These are phyloP conservation scores for roundworm (Caenorhabditis elegans) DNA, from an alignment of 1,140 invertebrate genomes.

Conservation along the genomic window DNA sequence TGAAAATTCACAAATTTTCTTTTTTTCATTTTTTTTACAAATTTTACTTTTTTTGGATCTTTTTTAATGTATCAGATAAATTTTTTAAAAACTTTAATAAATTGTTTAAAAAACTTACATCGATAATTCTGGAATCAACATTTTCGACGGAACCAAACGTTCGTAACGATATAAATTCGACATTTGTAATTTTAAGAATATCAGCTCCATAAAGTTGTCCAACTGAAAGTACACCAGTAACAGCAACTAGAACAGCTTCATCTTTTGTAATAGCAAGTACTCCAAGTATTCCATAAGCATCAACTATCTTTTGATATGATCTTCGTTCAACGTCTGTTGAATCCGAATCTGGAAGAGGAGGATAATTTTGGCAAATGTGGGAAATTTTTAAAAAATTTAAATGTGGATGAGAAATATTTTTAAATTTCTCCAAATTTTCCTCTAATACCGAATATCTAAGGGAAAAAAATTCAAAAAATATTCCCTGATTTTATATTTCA, in stretches of 20 bases:
- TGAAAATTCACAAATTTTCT: no score
- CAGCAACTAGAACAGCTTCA: conserved; percentile 57
- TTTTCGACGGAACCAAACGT: conserved; percentile 41
- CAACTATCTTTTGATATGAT: conserved; percentile 57
- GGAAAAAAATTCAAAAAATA: no score
- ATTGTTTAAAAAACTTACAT: conserved; percentile 49
- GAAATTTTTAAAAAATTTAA: no score
- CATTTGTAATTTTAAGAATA: conserved; percentile 55
- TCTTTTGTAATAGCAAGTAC: conserved; percentile 53
- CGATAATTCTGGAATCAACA: conserved; percentile 56
- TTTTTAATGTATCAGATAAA: neutral
- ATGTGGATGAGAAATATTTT: no score
- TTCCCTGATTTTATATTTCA: no score
- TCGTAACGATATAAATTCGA: conserved; percentile 57
- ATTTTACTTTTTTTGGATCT: no score
- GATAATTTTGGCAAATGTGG: neutral
- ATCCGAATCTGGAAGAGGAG: conserved; percentile 19
- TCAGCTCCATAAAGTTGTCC: conserved; percentile 61
- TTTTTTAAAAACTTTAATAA: conserved; percentile 6
- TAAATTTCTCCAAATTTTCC: no score
- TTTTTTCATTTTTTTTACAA: no score
- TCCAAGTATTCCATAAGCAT: conserved; percentile 63
- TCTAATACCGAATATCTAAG: no score
- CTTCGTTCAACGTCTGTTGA: conserved; percentile 47
- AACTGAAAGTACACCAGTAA: conserved; percentile 63